Base-by-base conservation (phyloP, 2,113 vertebrate species). In the Eurypyga helias region DNA sequence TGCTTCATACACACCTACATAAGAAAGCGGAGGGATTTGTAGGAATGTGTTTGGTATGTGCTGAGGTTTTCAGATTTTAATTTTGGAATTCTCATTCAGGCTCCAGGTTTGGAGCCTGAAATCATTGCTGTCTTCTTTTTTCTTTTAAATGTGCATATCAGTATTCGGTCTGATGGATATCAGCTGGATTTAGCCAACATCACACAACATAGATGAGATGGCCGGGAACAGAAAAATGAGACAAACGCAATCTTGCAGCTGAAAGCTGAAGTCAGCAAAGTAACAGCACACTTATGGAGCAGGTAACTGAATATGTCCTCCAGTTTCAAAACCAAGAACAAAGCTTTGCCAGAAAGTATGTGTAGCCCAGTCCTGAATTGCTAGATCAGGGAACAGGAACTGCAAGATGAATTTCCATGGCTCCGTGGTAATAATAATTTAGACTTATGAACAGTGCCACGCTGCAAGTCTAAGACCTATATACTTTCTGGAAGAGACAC, bases 231-330 rank as follows among this genome's bases (percentile, higher is more conserved):
- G 86, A 87, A 93, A 89, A 72, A 88, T 57, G 71, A 94, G 70
- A 72, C 46, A 93, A 78, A 93, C 73, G 64, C 45, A 95, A 52
- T 48, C 46, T 83, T 83, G 69, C 55, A 55, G 54, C 79, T 85
- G 87, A 86, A 87, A 96, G 87, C 77, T 77, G 66, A 95, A 94
- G 65, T 92, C 89, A 91, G 82, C 83, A 93, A 85, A 94, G 16
- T 48, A 83, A 24, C 23, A 69, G 17, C 24, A 62, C 65, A 55
- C 24, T 64, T 75, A 52, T 1, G 8, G 38, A 88, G 12, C 55
- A 86, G 79, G 43, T 58, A 91, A 83, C 36, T 33, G 49, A 57
- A 61, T 36, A 41, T 20, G 7, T 65, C 17, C 17, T 76, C 45
- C 19, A 78, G 33, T 69, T 79, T 76, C 84, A 90, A 57, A 83